Evolutionary conservation across 2,797 vertebrate species (phyloP), one percentile per base, ranked within the genome.

Genomic region (Hydrocynus forskahlii): DNA sequence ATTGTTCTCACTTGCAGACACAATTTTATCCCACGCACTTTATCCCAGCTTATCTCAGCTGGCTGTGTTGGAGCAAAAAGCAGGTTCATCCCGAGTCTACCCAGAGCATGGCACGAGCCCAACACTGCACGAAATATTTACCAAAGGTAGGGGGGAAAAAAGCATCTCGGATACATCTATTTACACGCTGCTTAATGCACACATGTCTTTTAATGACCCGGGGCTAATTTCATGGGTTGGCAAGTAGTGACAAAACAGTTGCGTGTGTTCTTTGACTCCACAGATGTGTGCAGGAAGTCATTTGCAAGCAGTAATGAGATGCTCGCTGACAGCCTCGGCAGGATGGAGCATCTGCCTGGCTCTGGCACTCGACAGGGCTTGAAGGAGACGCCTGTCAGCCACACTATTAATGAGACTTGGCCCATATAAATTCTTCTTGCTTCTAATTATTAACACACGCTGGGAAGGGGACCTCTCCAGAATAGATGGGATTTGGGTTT

Each of bases 231-330:
- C 83, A 85, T 76, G 67, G 76, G 71, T 82, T 29, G 3, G 69
- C 68, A 86, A 64, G 76, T 85, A 74, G 64, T 19, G 66, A 83
- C 79, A 81, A 83, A 87, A 84, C 52, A 79, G 50, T 78, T 80
- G 48, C 64, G 70, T 64, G 59, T 63, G 52, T 79, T 80, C 60
- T 72, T 25, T 50, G 60, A 45, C 69, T 66, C 50, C 71, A 59
- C 71, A 88, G 80, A 88, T 87, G 77, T 86, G 63, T 82, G 73
- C 72, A 80, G 80, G 25, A 88, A 76, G 8, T 62, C 23, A 76
- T 89, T 91, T 85, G 86, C 78, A 68, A 81, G 81, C 68, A 87
- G 86, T 87, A 89, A 91, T 91, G 89, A 90, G 87, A 88, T 75
- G 17, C 67, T 83, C 50, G 40, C 82, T 80, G 74, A 84, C 82